A percentile compares a stretch with the other conserved stretches of the same genome.
phyloP scores from a whole-genome alignment of 2,888 invertebrate genomes.

The Acrocera orbiculus region DNA sequence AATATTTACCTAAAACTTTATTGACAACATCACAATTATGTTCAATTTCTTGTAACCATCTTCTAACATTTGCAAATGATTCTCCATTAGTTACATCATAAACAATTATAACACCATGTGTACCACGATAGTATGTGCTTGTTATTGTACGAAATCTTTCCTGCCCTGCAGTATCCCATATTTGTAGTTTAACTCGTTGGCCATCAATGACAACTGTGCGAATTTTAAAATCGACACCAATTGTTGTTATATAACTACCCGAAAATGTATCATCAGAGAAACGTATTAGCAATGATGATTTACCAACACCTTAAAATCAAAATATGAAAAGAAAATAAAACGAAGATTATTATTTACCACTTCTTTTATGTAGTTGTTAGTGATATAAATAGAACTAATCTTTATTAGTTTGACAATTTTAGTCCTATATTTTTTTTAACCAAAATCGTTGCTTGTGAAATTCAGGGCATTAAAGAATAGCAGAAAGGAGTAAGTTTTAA shows the following conservation, averaged over 20 bases:
- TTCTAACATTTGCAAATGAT: conserved; percentile 96
- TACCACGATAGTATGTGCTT: conserved; percentile 96
- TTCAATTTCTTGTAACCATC: conserved; percentile 98
- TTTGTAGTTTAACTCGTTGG: conserved; percentile 81
- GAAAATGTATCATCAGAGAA: conserved; percentile 98
- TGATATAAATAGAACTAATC: no score
- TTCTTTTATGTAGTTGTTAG: no score
- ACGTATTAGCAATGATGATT: conserved; percentile 87
- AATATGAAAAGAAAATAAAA: conserved; percentile 3
- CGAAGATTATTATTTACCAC: no score
- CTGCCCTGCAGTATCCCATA: conserved; percentile 98
- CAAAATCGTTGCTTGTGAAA: no score
- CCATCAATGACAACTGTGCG: conserved; percentile 86
- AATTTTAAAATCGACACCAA: conserved; percentile 99
- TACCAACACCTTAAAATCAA: conserved; percentile 77
- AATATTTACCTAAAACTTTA: conserved; percentile 71
- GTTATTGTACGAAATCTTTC: conserved; percentile 97
- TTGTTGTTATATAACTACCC: conserved; percentile 95
- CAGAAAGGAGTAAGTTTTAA: no score
- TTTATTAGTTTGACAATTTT: no score
- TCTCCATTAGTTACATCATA: conserved; percentile 99
- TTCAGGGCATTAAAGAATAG: no score
- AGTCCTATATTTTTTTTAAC: no score
- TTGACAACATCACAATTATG: conserved; percentile 99
- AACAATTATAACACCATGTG: conserved; percentile 98